Conservation (phyloP, 2,888 invertebrate species). For the Chironomus tentans region DNA sequence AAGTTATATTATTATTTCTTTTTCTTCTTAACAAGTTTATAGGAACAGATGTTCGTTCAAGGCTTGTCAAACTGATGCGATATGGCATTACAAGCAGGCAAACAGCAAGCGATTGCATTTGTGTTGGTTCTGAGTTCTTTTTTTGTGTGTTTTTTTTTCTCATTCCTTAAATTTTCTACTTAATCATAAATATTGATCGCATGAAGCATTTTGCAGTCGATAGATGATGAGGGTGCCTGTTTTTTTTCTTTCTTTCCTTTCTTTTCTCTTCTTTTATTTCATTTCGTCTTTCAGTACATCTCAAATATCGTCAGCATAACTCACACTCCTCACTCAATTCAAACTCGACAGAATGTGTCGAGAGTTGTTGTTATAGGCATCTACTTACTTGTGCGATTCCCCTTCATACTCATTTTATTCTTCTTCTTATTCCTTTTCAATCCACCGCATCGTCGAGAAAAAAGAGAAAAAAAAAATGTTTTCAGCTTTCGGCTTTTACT, state of each 20-base stretch:
- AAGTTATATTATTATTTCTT: neutral
- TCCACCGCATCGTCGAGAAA: conserved; percentile 7
- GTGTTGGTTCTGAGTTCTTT: neutral
- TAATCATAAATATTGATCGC: conserved; percentile 10
- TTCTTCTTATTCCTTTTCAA: conserved; percentile 4
- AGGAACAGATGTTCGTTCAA: neutral
- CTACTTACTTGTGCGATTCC: neutral
- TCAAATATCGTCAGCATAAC: conserved; percentile 1
- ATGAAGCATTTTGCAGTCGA: conserved; percentile 10
- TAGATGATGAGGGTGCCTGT: neutral
- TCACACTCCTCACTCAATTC: neutral
- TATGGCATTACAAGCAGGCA: neutral
- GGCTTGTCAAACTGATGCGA: neutral
- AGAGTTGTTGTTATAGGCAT: neutral
- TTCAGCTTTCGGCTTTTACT: conserved; percentile 22
- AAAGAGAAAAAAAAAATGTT: neutral
- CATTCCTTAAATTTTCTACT: conserved; percentile 1
- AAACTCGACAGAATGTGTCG: neutral
- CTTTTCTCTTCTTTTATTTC: neutral
- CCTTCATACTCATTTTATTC: neutral
- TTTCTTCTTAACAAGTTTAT: neutral
- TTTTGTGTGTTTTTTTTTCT: neutral
- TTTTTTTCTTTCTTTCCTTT: neutral
- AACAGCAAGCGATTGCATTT: neutral
- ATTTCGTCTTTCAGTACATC: neutral